Evolutionary conservation across 2,888 invertebrate species (phyloP).

Genomic region (Phrixothrix hirtus): DNA sequence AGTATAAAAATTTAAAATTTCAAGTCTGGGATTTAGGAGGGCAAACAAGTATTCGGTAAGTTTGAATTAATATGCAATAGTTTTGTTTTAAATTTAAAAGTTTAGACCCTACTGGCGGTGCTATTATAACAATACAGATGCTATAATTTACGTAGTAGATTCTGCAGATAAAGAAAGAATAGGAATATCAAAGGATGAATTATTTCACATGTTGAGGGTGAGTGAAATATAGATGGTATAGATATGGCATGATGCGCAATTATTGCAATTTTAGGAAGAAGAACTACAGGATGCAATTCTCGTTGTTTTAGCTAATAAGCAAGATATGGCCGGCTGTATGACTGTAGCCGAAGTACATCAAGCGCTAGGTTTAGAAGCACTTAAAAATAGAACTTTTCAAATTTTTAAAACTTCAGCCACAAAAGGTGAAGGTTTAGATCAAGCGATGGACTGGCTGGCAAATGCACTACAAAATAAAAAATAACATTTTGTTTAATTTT

Average conservation of each 20-base stretch:
- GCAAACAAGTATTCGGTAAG: conserved; percentile 95
- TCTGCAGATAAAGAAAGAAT: conserved; percentile 98
- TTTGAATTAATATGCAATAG: too few relatives aligned
- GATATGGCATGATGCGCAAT: too few relatives aligned
- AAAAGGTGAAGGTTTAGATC: conserved; percentile 96
- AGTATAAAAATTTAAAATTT: conserved; percentile 98
- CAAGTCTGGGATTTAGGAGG: conserved; percentile 99
- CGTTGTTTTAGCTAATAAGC: conserved; percentile 97
- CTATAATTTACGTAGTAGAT: conserved; percentile 99
- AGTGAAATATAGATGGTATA: too few relatives aligned
- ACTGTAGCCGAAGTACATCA: conserved; percentile 96
- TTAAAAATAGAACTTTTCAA: conserved; percentile 97
- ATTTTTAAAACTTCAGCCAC: conserved; percentile 99
- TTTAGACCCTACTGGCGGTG: conserved; percentile 98
- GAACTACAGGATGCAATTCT: conserved; percentile 94
- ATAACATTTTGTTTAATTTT: conserved; percentile 59
- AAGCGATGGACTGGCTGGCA: conserved; percentile 99
- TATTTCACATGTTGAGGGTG: conserved; percentile 95
- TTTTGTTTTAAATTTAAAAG: too few relatives aligned
- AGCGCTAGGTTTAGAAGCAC: conserved; percentile 89
- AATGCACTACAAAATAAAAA: conserved; percentile 88
- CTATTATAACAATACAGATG: conserved; percentile 99
- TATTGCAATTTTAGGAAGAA: conserved; percentile 88
- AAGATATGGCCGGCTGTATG: conserved; percentile 98
- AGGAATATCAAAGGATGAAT: conserved; percentile 98